Conservation (phyloP, 2,113 vertebrate genomes). For the Atherinomorus stipes region DNA sequence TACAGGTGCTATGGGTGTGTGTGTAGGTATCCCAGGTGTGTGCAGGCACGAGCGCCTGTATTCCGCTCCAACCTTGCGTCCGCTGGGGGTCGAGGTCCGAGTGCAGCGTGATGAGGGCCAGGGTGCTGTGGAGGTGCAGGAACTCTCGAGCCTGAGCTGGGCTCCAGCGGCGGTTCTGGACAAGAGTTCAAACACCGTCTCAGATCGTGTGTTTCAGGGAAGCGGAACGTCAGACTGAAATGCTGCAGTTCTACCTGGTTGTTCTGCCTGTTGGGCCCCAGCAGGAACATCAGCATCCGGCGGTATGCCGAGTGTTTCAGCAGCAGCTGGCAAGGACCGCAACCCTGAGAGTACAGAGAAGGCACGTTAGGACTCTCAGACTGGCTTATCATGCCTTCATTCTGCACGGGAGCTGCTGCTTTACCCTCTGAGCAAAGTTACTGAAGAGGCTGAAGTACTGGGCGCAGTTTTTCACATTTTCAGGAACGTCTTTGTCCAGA, state of each 20-base stretch:
- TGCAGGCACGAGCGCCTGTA: no score
- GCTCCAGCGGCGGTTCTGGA: conserved; percentile 96
- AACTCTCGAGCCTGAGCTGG: conserved; percentile 97
- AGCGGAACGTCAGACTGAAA: not conserved
- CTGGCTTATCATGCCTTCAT: no score
- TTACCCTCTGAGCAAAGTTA: conserved; percentile 97
- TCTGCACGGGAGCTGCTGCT: no score
- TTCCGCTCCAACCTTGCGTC: conserved; percentile 88
- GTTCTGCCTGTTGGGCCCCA: conserved; percentile 91
- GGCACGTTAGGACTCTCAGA: not conserved
- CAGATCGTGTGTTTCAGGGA: no score
- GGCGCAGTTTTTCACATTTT: conserved; percentile 98
- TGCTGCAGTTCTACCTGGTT: conserved; percentile 86
- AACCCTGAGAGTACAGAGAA: conserved; percentile 81
- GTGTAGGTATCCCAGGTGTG: no score
- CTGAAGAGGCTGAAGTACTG: conserved; percentile 98
- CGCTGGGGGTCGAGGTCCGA: conserved; percentile 89
- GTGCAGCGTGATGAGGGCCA: conserved; percentile 92
- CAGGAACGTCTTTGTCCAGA: conserved; percentile 97
- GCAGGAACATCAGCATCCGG: conserved; percentile 94
- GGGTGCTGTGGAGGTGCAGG: conserved; percentile 94
- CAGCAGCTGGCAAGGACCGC: conserved; percentile 89
- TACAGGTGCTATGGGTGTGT: no score
- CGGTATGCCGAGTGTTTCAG: conserved; percentile 92
- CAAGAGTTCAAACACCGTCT: not conserved